Percentiles rank a stretch among this genome's conserved stretches.
Conservation (phyloP, 2,888 invertebrate species). For the Branchipolynoe longqiensis region DNA sequence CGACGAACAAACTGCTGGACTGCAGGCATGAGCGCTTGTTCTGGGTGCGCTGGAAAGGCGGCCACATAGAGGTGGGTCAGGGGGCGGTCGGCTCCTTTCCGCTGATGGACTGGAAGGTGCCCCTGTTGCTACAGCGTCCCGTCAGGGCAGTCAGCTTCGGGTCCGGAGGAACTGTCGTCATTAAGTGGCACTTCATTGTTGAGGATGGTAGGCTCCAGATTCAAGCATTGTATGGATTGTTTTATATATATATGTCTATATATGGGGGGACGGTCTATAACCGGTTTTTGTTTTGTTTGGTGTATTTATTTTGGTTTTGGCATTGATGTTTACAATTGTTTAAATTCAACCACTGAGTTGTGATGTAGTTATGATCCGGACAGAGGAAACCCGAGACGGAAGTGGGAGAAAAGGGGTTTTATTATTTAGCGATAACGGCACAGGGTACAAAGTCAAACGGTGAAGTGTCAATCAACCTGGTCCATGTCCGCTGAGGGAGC, state of each 20-base stretch:
- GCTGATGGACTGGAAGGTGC: background rate
- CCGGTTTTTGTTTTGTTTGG: no score
- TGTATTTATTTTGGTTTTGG: no score
- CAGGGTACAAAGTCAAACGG: no score
- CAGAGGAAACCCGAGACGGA: no score
- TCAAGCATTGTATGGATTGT: background rate
- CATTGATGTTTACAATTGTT: no score
- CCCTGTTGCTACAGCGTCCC: background rate
- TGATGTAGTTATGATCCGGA: no score
- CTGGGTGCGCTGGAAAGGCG: slow-evolving; percentile 21
- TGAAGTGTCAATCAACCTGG: no score
- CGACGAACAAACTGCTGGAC: background rate
- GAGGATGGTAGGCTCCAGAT: background rate
- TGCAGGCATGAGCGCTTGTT: background rate
- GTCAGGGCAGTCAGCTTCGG: slow-evolving; percentile 2
- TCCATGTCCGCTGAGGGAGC: no score
- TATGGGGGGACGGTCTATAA: background rate
- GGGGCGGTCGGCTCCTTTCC: background rate
- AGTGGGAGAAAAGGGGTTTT: no score
- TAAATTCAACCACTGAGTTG: no score
- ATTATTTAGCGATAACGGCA: no score
- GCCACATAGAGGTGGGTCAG: background rate
- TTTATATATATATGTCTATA: background rate
- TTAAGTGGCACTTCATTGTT: slow-evolving; percentile 6
- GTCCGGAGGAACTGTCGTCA: background rate